These are phyloP conservation scores for Drosophila oshimai DNA, from an alignment of 1,140 invertebrate species.

Conservation along the genomic window DNA sequence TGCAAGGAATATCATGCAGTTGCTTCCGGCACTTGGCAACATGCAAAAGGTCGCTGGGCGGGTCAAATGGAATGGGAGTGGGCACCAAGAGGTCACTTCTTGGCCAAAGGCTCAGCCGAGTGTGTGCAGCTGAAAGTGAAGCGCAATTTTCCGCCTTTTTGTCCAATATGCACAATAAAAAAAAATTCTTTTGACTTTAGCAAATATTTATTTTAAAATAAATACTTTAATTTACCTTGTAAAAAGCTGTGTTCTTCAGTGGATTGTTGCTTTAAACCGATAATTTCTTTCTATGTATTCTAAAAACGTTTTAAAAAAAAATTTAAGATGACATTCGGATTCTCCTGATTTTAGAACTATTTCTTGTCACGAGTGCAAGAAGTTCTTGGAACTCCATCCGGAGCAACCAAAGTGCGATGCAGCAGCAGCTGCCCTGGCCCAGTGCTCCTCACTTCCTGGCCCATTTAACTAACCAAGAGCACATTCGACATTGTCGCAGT, in stretches of 20 bases:
- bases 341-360: background rate
- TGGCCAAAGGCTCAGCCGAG: conserved; percentile 2
- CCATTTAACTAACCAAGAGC: conserved; percentile 1
- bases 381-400: background rate
- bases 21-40: conserved; percentile 45
- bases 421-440: background rate
- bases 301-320: background rate
- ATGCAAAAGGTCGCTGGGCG: conserved; percentile 31
- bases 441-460: background rate
- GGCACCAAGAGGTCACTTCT: conserved; percentile 5
- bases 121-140: conserved; percentile 45
- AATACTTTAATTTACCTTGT: too few relatives aligned
- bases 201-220: background rate
- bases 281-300: background rate
- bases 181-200: too few relatives aligned
- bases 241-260: too few relatives aligned
- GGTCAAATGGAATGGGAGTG: background rate
- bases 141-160: conserved; percentile 37
- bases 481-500: background rate
- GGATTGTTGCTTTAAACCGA: too few relatives aligned
- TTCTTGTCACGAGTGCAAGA: background rate
- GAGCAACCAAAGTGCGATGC: background rate
- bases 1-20: conserved; percentile 49
- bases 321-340: too few relatives aligned
- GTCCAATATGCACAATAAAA: background rate